phyloP scores from a whole-genome alignment of 2,888 invertebrate species.

The Pseudococcus longispinus region DNA sequence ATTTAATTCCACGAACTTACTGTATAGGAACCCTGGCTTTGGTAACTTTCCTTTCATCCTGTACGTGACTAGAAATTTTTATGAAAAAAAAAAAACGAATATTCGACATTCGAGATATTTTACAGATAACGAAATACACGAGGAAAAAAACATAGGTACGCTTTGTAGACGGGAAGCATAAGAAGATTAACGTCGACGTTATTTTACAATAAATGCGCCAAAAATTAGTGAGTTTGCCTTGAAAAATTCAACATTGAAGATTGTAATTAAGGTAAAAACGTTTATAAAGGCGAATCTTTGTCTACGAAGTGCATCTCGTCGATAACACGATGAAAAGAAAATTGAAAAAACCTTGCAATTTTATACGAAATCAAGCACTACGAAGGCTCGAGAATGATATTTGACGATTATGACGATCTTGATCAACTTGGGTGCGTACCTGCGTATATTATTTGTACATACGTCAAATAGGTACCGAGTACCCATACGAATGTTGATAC shows the following conservation, averaged over 20 bases:
- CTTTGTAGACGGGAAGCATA: background rate
- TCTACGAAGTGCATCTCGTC: background rate
- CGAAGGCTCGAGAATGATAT: background rate
- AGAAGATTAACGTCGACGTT: background rate
- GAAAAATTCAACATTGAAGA: background rate
- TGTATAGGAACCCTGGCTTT: background rate
- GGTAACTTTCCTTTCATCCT: slow-evolving; percentile 1
- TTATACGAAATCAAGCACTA: background rate
- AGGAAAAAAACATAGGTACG: background rate
- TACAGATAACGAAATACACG: background rate
- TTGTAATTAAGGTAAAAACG: background rate
- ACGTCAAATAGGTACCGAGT: no score
- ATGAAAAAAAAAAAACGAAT: slow-evolving; percentile 12
- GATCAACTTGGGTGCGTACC: background rate
- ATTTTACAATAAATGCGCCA: background rate
- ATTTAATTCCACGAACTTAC: background rate
- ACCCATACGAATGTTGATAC: background rate
- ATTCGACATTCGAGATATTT: slow-evolving; percentile 1
- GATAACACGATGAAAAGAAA: background rate
- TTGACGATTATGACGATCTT: background rate
- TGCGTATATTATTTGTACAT: background rate
- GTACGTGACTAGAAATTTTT: slow-evolving; percentile 4
- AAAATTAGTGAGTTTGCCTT: slow-evolving; percentile 15
- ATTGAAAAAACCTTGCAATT: background rate
- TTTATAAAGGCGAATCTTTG: background rate